Base-by-base conservation (phyloP, 92 coral and sea anemone species). In the Actinostola sp. region DNA sequence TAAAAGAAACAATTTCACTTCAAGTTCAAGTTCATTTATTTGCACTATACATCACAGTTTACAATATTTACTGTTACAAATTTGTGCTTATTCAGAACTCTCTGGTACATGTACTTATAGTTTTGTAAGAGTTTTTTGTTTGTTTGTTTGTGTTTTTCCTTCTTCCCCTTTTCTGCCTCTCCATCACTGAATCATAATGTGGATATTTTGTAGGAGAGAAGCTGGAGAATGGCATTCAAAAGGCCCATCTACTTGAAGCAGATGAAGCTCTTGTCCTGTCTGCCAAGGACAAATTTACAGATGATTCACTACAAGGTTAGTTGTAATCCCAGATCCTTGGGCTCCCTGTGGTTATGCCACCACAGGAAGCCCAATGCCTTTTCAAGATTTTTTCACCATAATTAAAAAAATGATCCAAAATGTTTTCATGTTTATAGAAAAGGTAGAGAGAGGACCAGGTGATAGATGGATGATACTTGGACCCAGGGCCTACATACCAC, bases 391-490 rank as follows among this genome's bases (percentile, higher is more conserved):
- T 25, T n/a, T n/a, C 2, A 35, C 42, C 10, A 14, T 14, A 28
- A 20, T 70, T 30, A 25, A 31, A 21, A 23, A 43, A n/a, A n/a
- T n/a, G n/a, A n/a, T n/a, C n/a, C n/a, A n/a, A n/a, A n/a, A n/a
- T n/a, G n/a, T 32, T 51, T 26, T 28, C 57, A n/a, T 55, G 35
- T 63, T 48, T 24, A 24, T 61, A 85, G 92, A 91, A 53, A 78
- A 81, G 68, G 82, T 82, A 38, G 77, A 77, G 21, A 78, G 98
- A 33, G 80, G 84, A 49, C 98, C 98, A 43, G 98, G 98, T 9
- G 98, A 93, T 48, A 82, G 94, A 10, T 93, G 98, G 98, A 93
- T 93, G 98, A 91, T 93, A 54, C 76, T 91, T 33, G 98, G 98
- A 9, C 98, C 98, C 24, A 72, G 72, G 13, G 91, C 92, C 25